Evolutionary conservation across 2,888 invertebrate species (phyloP).

Genomic region (Gonocerus acuteangulatus): DNA sequence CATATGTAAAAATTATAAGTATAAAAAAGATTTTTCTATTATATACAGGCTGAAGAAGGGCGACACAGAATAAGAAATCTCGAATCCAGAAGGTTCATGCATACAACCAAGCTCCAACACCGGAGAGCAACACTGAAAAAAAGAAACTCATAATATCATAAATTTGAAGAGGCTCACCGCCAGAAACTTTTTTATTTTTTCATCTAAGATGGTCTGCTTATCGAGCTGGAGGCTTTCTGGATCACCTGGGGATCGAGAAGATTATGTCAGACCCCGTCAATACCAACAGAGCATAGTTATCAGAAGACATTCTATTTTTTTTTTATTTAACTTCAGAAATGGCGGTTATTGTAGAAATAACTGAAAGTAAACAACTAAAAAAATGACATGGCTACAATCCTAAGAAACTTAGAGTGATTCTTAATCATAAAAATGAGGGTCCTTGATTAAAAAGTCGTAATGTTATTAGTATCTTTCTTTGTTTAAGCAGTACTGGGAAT

Average conservation of each 20-base stretch:
- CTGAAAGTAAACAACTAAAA: no score
- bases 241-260: slow-evolving; percentile 34
- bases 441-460: no score
- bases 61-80: slow-evolving; percentile 43
- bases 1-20: background rate
- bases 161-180: slow-evolving; percentile 57
- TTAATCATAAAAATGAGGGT: no score
- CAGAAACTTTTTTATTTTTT: slow-evolving; percentile 89
- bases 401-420: no score
- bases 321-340: background rate
- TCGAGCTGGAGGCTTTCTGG: slow-evolving; percentile 47
- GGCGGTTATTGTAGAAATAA: no score
- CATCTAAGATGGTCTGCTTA: slow-evolving; percentile 80
- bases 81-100: slow-evolving; percentile 40
- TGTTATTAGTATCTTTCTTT: no score
- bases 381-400: no score
- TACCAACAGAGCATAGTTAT: slow-evolving; percentile 27
- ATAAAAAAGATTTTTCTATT: slow-evolving; percentile 4
- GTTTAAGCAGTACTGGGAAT: no score
- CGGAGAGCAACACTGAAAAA: slow-evolving; percentile 34
- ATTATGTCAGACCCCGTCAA: slow-evolving; percentile 17
- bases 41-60: slow-evolving; percentile 48
- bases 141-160: slow-evolving; percentile 31
- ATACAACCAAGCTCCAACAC: slow-evolving; percentile 36
- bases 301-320: background rate